Evolutionary conservation across 2,113 vertebrate genomes (phyloP).

Genomic region (Catagonus wagneri): DNA sequence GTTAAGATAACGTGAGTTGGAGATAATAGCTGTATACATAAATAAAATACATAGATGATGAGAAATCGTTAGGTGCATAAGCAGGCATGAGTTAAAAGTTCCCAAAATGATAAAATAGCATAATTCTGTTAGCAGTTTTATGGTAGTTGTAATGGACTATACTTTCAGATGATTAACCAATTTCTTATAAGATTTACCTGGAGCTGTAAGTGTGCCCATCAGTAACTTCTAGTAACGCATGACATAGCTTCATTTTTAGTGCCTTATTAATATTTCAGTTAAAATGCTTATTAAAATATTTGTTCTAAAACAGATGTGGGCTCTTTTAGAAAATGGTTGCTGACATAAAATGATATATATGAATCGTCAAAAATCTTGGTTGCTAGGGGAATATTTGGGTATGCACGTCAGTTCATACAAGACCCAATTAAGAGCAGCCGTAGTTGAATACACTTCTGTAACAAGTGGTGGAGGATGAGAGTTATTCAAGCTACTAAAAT

Average conservation of each 20-base stretch:
- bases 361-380: background rate
- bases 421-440: conserved; percentile 37
- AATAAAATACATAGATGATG: background rate
- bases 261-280: conserved; percentile 49
- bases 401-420: background rate
- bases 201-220: background rate
- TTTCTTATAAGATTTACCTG: background rate
- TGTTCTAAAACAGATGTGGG: conserved; percentile 47
- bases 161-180: conserved; percentile 6
- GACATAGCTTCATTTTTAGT: background rate
- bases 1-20: background rate
- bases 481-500: background rate
- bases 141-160: background rate
- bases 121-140: background rate
- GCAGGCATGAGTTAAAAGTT: background rate
- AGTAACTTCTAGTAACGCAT: background rate
- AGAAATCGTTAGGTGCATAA: background rate
- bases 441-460: conserved; percentile 26
- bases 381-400: background rate
- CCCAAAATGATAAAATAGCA: background rate
- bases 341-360: conserved; percentile 20
- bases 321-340: conserved; percentile 50
- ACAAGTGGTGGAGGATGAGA: background rate
- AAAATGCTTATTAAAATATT: conserved; percentile 55
- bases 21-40: background rate